These are phyloP conservation scores for Brachirus orientalis DNA, from an alignment of 2,113 vertebrate genomes.

Conservation along the genomic window DNA sequence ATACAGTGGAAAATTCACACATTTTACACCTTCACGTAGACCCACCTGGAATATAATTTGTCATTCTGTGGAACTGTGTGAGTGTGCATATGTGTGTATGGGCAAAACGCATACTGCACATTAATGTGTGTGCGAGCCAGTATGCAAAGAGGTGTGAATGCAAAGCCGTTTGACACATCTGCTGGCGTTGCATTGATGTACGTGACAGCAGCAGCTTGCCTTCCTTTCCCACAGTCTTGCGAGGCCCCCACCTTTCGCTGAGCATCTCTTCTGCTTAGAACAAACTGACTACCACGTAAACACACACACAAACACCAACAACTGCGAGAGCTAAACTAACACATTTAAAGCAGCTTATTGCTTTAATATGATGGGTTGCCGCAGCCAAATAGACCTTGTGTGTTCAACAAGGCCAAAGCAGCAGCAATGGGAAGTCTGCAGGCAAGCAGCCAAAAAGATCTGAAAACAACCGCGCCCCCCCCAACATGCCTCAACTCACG, in stretches of 20 bases:
- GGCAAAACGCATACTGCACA: constrained; percentile 36
- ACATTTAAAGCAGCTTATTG: constrained; percentile 55
- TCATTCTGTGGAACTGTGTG: constrained; percentile 35
- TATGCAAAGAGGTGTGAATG: constrained; percentile 73
- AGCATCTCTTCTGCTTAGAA: constrained; percentile 25
- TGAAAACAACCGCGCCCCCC: constrained; percentile 55
- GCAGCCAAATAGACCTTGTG: constrained; percentile 54
- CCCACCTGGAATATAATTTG: constrained; percentile 48
- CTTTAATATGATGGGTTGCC: constrained; percentile 65
- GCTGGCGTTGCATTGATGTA: constrained; percentile 68
- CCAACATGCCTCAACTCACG: constrained; percentile 33
- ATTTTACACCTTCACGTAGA: constrained; percentile 43
- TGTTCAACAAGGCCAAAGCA: constrained; percentile 52
- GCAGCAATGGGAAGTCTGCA: constrained; percentile 35
- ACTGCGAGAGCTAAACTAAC: constrained; percentile 51
- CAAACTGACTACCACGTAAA: constrained; percentile 39
- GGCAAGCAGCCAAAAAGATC: constrained; percentile 54
- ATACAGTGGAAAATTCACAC: constrained; percentile 46
- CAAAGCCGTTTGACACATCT: constrained; percentile 77
- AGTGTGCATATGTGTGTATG: constrained; percentile 8
- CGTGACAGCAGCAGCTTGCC: constrained; percentile 63
- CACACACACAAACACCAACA: constrained; percentile 31
- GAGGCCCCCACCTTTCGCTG: constrained; percentile 54
- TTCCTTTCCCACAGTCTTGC: constrained; percentile 70
- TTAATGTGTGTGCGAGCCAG: constrained; percentile 49